phyloP scores from a whole-genome alignment of 2,888 invertebrate species.

The Geotrupes spiniger region DNA sequence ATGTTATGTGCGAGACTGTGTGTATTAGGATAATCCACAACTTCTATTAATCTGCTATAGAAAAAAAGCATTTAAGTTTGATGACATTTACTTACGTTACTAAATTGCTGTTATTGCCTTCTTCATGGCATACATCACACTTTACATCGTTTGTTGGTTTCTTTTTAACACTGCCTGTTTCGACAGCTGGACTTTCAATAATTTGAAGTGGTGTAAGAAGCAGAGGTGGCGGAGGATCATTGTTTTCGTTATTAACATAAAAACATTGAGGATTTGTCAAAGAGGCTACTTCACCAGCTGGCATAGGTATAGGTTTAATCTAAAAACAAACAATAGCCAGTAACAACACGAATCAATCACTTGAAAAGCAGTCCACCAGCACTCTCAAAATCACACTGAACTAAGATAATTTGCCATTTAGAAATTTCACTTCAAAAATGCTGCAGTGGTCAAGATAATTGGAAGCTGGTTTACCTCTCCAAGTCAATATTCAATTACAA shows the following conservation, averaged over 20 bases:
- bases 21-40: too few species aligned
- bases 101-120: conserved; percentile 62
- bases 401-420: too few species aligned
- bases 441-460: too few species aligned
- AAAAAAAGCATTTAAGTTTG: too few species aligned
- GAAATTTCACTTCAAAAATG: too few species aligned
- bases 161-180: conserved; percentile 9
- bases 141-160: conserved; percentile 35
- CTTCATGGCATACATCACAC: conserved; percentile 66
- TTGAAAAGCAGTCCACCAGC: too few species aligned
- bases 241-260: conserved; percentile 68
- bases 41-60: too few species aligned
- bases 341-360: too few species aligned
- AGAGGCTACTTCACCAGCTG: conserved; percentile 66
- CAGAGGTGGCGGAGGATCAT: conserved; percentile 51
- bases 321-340: conserved; percentile 35
- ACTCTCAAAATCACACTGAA: too few species aligned
- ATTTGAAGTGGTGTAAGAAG: conserved; percentile 20
- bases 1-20: too few species aligned
- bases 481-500: too few species aligned
- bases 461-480: too few species aligned
- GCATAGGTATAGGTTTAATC: conserved; percentile 77
- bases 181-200: conserved; percentile 23
- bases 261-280: conserved; percentile 74
- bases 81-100: conserved; percentile 68